These are phyloP conservation scores for Drosophila sturtevanti DNA, from an alignment of 1,140 invertebrate genomes.

Conservation along the genomic window DNA sequence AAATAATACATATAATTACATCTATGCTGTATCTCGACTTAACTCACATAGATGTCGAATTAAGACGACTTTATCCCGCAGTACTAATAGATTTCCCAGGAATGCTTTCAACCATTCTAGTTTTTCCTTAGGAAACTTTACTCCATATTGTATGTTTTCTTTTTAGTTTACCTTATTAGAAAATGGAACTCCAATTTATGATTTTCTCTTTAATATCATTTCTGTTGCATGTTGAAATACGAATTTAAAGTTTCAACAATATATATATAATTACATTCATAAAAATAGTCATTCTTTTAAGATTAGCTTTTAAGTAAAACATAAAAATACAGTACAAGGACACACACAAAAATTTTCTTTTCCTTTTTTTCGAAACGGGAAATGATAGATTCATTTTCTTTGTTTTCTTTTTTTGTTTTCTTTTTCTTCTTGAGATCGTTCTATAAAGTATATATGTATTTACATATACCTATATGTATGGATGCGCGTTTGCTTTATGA, in stretches of 20 bases:
- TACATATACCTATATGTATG: not conserved
- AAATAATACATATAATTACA: no score
- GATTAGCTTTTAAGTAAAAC: not conserved
- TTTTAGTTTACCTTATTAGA: no score
- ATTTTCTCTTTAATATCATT: not conserved
- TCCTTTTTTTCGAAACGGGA: not conserved
- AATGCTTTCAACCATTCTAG: no score
- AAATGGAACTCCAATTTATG: not conserved
- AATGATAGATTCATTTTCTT: not conserved
- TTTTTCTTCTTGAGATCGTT: not conserved
- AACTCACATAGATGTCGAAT: no score
- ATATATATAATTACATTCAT: conserved; percentile 4
- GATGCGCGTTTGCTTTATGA: not conserved
- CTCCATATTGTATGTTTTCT: no score
- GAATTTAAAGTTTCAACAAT: conserved; percentile 2
- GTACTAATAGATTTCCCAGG: no score
- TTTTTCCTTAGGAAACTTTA: no score
- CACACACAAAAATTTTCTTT: not conserved
- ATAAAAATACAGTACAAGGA: not conserved
- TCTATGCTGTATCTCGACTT: no score
- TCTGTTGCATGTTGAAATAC: not conserved
- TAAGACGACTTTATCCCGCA: no score
- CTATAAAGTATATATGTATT: not conserved
- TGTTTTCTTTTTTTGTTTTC: not conserved
- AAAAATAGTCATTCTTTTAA: not conserved